These are phyloP conservation scores for Protobothrops mucrosquamatus DNA, from an alignment of 2,113 vertebrate genomes.

Conservation along the genomic window DNA sequence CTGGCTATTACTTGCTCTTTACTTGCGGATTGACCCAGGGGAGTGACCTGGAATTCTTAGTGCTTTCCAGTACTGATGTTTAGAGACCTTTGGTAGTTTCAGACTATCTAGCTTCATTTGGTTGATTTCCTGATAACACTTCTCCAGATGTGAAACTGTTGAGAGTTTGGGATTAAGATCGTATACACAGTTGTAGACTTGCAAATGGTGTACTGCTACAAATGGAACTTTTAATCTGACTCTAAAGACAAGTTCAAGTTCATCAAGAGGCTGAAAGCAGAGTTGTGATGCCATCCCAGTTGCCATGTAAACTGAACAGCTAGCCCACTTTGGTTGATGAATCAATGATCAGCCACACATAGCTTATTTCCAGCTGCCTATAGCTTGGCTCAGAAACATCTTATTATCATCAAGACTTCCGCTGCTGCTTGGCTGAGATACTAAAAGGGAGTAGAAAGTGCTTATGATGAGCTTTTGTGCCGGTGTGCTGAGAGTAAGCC, in stretches of 20 bases:
- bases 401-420: background rate
- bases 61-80: background rate
- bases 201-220: background rate
- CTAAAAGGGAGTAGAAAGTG: background rate
- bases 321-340: background rate
- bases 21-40: background rate
- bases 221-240: fast-evolving
- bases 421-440: background rate
- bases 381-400: background rate
- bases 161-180: background rate
- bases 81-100: background rate
- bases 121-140: background rate
- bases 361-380: background rate
- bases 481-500: background rate
- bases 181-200: background rate
- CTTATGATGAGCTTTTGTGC: background rate
- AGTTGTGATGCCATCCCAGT: background rate
- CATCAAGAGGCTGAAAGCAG: background rate
- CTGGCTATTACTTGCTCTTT: background rate
- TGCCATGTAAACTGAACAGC: background rate
- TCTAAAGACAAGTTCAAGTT: background rate
- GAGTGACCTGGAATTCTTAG: background rate
- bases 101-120: background rate
- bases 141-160: conserved; percentile 7
- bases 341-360: conserved; percentile 19